Base-by-base conservation (phyloP, 2,113 vertebrate species). In the Bostrychus sinensis region DNA sequence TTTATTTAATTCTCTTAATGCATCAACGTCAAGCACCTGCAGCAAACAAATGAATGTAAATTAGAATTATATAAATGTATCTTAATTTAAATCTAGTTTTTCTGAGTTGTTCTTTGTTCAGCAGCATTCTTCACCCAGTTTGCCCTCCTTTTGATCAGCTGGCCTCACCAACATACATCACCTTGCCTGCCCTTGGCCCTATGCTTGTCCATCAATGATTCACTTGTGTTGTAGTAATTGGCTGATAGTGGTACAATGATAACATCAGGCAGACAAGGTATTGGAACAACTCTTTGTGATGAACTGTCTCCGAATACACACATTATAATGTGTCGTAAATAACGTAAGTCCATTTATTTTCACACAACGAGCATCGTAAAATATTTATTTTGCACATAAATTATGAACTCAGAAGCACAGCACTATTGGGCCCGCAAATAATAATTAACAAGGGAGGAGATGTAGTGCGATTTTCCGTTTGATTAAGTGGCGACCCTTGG, bases 341-440 rank as follows among this genome's bases (percentile, higher is more conserved):
- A 16, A 46, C 58, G 70, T n/a, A 70, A 77, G 69, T 50, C 26
- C 45, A 26, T 56, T 77, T 51, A 57, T 43, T 38, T 68, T 14
- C 46, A 16, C 17, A 30, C 17, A 50, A 38, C 14, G 1, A 9
- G 56, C n/a, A 26, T 42, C 10, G 22, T 77, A 58, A 69, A 70
- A 30, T 48, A 41, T 57, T 62, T 62, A 55, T 38, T 10, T 26
- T 10, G 2, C 19, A 68, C 1, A 50, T 43, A 42, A 62, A 74
- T 51, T 26, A 32, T 59, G 10, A 53, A 48, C 36, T 23, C 36
- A 51, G 28, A 36, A 25, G 58, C 16, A 57, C 4, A 23, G 17
- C 2, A 25, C 4, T 53, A n/a, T 26, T 7, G 20, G 26, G 32
- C n/a, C 17, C 14, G 19, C 19, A 26, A 20, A 62, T 51, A 57